Percentiles rank a stretch among this genome's conserved stretches.
Conservation (phyloP, 2,888 invertebrate genomes). For the Marasmarcha lunaedactyla region DNA sequence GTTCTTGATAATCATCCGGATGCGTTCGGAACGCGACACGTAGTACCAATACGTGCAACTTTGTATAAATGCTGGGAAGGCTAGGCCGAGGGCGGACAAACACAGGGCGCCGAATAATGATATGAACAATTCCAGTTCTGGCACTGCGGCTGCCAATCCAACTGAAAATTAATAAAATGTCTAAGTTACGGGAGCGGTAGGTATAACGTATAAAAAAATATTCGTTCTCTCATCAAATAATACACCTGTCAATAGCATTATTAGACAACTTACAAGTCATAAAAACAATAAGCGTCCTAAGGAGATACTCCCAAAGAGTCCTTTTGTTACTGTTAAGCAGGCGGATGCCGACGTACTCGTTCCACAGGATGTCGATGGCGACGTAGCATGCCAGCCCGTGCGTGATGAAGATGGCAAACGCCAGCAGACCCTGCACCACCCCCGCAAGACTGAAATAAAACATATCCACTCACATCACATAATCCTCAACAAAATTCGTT, state of each 20-base stretch:
- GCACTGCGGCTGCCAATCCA: slow-evolving; percentile 85
- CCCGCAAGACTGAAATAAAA: slow-evolving; percentile 71
- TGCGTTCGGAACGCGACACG: slow-evolving; percentile 61
- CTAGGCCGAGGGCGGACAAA: slow-evolving; percentile 87
- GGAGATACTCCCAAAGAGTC: slow-evolving; percentile 79
- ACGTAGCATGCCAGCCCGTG: slow-evolving; percentile 96
- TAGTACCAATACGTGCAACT: slow-evolving; percentile 84
- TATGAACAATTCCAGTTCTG: slow-evolving; percentile 84
- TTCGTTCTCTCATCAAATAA: no score
- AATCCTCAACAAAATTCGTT: no score
- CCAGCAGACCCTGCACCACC: slow-evolving; percentile 78
- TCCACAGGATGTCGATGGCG: slow-evolving; percentile 94
- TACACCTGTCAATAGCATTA: not conserved
- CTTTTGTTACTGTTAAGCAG: slow-evolving; percentile 73
- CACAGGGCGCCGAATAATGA: slow-evolving; percentile 91
- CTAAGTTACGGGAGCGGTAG: no score
- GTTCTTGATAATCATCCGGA: slow-evolving; percentile 73
- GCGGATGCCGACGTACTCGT: slow-evolving; percentile 73
- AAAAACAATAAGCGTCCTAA: slow-evolving; percentile 82
- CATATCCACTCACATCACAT: no score
- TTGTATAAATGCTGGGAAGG: slow-evolving; percentile 91
- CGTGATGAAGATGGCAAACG: slow-evolving; percentile 88
- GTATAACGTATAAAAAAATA: no score
- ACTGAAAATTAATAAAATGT: slow-evolving; percentile 67
- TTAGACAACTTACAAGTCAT: slow-evolving; percentile 90